Base-by-base conservation (phyloP, 2,888 invertebrate species). In the Cephonodes hylas region DNA sequence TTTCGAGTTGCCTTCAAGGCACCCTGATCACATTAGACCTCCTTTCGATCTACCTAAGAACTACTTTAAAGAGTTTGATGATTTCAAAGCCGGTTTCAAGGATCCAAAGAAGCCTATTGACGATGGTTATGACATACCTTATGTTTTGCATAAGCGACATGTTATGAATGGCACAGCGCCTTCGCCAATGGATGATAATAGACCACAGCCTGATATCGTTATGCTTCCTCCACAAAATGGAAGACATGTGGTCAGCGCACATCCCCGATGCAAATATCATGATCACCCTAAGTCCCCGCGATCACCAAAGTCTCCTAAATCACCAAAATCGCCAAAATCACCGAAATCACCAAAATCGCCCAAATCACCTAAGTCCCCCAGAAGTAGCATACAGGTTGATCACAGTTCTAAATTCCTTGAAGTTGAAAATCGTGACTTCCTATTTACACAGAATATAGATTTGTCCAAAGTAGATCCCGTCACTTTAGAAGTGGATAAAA, bases 91-190 rank as follows among this genome's bases (percentile, higher is more conserved):
- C 2, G 90, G 90, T 13, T 89, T 91, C 65, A 93, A 93, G 75
- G 93, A 93, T 68, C 85, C 74, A 61, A 90, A 91, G 72, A 93
- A 93, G 71, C 72, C 81, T 3, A 69, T 84, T 3, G 89, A 91
- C 67, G 90, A 94, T 71, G 95, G 95, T 34, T 93, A 93, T 69
- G 97, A 97, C 70, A 97, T 97, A 78, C 96, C 97, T 0, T 97
- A 97, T 75, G 96, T 96, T 5, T 88, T 97, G 58, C 97, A 97
- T 79, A 97, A 97, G 78, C 93, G 97, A 3, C 97, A 97, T 79
- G 94, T 97, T 0, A 96, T 97, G 95, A 97, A 97, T 78, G 97
- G 97, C 0, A 96, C 96, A 0, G 96, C 96, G 0, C 93, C 95
- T 0, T 93, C 93, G 0, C 93, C 94, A 3, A 85, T 91, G 58